These are phyloP conservation scores for Cydia strobilella DNA, from an alignment of 1,140 invertebrate species.

Conservation along the genomic window DNA sequence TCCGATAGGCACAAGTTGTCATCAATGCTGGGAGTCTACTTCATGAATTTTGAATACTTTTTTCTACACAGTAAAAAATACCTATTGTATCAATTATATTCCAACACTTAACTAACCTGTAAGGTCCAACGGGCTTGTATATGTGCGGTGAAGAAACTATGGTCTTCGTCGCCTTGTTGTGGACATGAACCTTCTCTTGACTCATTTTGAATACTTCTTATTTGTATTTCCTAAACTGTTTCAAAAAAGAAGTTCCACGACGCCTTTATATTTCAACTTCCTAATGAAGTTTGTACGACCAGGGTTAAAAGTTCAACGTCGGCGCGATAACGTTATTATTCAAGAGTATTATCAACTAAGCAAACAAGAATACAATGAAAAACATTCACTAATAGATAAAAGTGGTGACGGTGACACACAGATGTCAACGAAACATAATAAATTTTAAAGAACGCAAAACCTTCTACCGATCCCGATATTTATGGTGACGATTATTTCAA, in stretches of 20 bases:
- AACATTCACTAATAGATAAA: not conserved
- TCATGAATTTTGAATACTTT: too few relatives aligned
- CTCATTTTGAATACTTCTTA: not conserved
- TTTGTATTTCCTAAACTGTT: not conserved
- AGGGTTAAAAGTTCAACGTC: slow-evolving; percentile 22
- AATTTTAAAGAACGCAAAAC: too few relatives aligned
- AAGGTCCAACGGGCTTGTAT: slow-evolving; percentile 71
- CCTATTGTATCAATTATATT: not conserved
- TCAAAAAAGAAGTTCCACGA: slow-evolving; percentile 4
- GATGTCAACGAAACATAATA: too few relatives aligned
- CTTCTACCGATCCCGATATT: too few relatives aligned
- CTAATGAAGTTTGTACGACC: not conserved
- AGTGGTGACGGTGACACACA: not conserved
- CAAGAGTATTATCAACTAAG: not conserved
- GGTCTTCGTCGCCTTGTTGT: slow-evolving; percentile 60
- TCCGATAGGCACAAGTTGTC: too few relatives aligned
- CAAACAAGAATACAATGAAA: not conserved
- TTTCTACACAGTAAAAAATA: too few relatives aligned
- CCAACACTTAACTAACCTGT: slow-evolving; percentile 54
- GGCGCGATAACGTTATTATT: not conserved
- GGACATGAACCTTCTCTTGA: not conserved
- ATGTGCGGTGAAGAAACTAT: slow-evolving; percentile 63
- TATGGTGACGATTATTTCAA: too few relatives aligned
- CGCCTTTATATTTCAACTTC: not conserved
- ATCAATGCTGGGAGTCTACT: too few relatives aligned